phyloP scores from a whole-genome alignment of 2,888 invertebrate species.

The Athrips mouffetella region DNA sequence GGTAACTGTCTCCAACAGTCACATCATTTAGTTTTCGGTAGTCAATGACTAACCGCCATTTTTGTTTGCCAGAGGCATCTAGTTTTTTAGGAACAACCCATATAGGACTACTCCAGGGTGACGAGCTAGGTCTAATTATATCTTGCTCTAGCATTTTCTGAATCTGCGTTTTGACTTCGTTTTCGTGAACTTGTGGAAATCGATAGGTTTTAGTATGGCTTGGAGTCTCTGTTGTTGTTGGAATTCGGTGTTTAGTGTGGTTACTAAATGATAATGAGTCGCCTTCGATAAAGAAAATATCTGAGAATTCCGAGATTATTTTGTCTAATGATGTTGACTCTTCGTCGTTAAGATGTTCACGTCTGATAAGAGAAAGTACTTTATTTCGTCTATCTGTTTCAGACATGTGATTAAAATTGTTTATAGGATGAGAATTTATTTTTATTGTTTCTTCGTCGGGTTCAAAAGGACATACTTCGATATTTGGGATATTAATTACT shows the following conservation, averaged over 20 bases:
- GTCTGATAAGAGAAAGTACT: neutral
- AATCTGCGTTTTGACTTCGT: neutral
- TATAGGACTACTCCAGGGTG: constrained; percentile 22
- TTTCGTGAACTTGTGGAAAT: constrained; percentile 1
- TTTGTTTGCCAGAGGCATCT: constrained; percentile 18
- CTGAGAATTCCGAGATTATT: neutral
- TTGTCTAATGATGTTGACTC: too few relatives aligned
- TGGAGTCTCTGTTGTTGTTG: constrained; percentile 6
- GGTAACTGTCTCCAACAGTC: neutral
- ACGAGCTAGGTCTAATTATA: constrained; percentile 26
- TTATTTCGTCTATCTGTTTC: neutral
- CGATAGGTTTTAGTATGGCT: constrained; percentile 7
- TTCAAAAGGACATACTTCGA: neutral
- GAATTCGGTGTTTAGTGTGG: neutral
- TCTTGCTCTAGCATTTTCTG: constrained; percentile 26
- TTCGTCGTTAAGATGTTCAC: neutral
- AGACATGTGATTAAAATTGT: constrained; percentile 22
- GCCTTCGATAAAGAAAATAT: neutral
- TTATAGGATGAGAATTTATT: constrained; percentile 18
- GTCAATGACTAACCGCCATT: constrained; percentile 20
- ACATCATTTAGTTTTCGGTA: constrained; percentile 13
- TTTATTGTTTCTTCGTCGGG: constrained; percentile 17
- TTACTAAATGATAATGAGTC: neutral
- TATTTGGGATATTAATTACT: constrained; percentile 13
- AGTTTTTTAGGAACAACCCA: constrained; percentile 21